Evolutionary conservation across 2,113 vertebrate genomes (phyloP).

Genomic region (Chinchilla lanigera): DNA sequence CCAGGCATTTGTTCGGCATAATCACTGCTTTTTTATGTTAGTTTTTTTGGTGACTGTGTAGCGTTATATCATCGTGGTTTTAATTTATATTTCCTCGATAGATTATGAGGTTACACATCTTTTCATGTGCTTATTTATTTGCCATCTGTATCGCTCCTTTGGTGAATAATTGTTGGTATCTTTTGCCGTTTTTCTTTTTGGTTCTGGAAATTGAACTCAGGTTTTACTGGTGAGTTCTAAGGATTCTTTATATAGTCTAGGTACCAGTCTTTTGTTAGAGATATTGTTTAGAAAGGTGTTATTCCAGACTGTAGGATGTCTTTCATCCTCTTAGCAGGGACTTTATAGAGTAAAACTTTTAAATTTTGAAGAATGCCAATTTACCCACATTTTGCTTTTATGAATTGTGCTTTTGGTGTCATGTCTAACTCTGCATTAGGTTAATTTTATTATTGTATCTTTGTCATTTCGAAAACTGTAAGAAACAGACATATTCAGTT

Average conservation of each 20-base stretch:
- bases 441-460: neutral
- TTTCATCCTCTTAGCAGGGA: neutral
- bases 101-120: neutral
- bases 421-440: neutral
- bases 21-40: neutral
- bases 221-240: neutral
- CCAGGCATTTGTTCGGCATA: neutral
- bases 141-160: neutral
- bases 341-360: neutral
- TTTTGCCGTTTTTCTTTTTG: neutral
- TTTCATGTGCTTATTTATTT: neutral
- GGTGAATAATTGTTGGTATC: neutral
- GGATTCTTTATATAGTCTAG: neutral
- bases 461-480: neutral
- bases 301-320: neutral
- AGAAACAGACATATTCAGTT: neutral
- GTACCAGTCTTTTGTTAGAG: neutral
- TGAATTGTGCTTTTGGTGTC: constrained; percentile 1
- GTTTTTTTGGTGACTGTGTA: neutral
- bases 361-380: constrained; percentile 31
- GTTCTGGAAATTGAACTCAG: no score
- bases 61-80: neutral
- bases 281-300: neutral
- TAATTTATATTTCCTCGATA: neutral
- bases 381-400: neutral